Base-by-base conservation (phyloP, 2,113 vertebrate species). In the Sinocyclocheilus rhinocerous region DNA sequence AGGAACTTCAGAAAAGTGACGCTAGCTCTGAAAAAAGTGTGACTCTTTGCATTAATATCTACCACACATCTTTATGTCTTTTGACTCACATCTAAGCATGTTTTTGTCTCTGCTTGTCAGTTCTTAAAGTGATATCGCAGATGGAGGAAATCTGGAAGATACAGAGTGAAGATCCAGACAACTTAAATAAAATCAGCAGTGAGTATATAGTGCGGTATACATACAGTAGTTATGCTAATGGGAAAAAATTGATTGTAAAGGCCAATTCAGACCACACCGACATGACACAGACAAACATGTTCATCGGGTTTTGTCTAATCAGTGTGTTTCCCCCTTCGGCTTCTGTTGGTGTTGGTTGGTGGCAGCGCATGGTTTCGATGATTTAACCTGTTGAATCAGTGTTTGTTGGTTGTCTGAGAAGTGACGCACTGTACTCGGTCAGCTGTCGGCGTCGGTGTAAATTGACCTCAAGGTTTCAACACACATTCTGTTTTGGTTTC, bases 71-170 rank as follows among this genome's bases (percentile, higher is more conserved):
- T 59, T 22, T 9, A n/a, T 55, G 22, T 18, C 36, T 63, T 26
- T 4, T 45, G 13, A 63, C 33, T 29, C 52, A 9, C 76, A 20
- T 5, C 16, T 77, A 59, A 36, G 18, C 52, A 57, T 78, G 26
- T 78, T 57, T 57, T 39, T 20, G 18, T 22, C 76, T 59, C 20
- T 22, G 76, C 18, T 55, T 61, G 9, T 39, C 57, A 81, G 78
- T 63, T 45, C 39, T 81, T 45, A 2, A 63, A 39, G 78, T 81
- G 22, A 81, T 81, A 45, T 10, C 57, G 15, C 22, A 26, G 5
- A 81, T 81, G 55, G 78, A 81, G 57, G 15, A 65, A n/a, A 65
- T 81, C 39, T 81, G 78, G 78, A 81, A n/a, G 36, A 22, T 45
- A 42, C 78, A 81, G 57, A 45, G 13, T 16, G 13, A 63, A 10